phyloP scores from a whole-genome alignment of 2,888 invertebrate genomes.

The Eumacrocentrus americanus region DNA sequence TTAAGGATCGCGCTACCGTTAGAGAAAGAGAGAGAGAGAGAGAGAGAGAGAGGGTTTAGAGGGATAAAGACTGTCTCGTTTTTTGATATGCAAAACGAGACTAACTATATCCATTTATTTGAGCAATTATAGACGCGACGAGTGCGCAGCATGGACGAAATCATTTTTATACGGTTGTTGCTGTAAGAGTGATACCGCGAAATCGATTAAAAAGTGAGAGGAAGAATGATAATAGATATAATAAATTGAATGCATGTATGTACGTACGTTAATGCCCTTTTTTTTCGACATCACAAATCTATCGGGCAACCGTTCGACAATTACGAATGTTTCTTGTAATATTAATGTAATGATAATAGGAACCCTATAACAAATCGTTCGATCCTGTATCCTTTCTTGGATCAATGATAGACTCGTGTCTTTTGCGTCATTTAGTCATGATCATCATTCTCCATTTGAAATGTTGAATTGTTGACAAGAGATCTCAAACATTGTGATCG shows the following conservation, averaged over 20 bases:
- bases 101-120: constrained; percentile 17
- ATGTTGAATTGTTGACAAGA: constrained; percentile 29
- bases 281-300: constrained; percentile 14
- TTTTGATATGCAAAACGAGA: constrained; percentile 35
- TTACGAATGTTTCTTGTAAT: constrained; percentile 34
- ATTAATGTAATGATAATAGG: constrained; percentile 24
- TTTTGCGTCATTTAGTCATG: constrained; percentile 13
- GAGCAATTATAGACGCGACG: constrained; percentile 5
- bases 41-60: not conserved
- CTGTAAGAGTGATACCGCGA: constrained; percentile 21
- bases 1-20: no score
- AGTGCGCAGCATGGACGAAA: not conserved
- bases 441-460: constrained; percentile 15
- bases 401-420: constrained; percentile 14
- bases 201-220: constrained; percentile 28
- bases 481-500: constrained; percentile 31
- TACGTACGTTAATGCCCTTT: constrained; percentile 28
- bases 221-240: constrained; percentile 25
- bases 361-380: constrained; percentile 6
- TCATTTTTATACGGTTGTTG: constrained; percentile 12
- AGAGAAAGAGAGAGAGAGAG: no score
- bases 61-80: constrained; percentile 1
- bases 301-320: constrained; percentile 32
- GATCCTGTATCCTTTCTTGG: constrained; percentile 6
- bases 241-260: constrained; percentile 20